Conservation (phyloP, 2,888 invertebrate genomes). For the Erebia palarica region DNA sequence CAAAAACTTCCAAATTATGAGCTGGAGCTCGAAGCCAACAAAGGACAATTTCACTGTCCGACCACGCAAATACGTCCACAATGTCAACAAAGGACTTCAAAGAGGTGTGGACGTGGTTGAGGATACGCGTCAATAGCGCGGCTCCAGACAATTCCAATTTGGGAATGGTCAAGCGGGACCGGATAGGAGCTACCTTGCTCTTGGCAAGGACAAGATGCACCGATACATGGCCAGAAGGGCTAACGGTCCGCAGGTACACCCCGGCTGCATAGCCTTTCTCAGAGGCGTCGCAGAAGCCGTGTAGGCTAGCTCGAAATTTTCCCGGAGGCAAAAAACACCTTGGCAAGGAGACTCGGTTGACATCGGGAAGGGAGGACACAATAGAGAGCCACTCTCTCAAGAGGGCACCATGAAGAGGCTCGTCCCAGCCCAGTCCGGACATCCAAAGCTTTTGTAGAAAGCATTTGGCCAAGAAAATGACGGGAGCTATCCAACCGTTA, state of each 20-base stretch:
- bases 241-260: slow-evolving; percentile 24
- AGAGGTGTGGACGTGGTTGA: slow-evolving; percentile 7
- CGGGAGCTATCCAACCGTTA: slow-evolving; percentile 45
- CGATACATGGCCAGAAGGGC: background rate
- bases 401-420: slow-evolving; percentile 36
- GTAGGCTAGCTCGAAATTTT: background rate
- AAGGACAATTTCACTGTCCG: slow-evolving; percentile 30
- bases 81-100: background rate
- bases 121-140: slow-evolving; percentile 14
- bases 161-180: slow-evolving; percentile 27
- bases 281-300: slow-evolving; percentile 36
- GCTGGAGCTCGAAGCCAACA: slow-evolving; percentile 19
- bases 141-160: slow-evolving; percentile 30
- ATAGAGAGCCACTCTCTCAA: slow-evolving; percentile 39
- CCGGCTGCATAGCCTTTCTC: slow-evolving; percentile 28
- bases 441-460: slow-evolving; percentile 51
- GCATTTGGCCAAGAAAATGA: slow-evolving; percentile 42
- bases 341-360: background rate
- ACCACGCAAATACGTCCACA: slow-evolving; percentile 17
- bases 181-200: slow-evolving; percentile 29
- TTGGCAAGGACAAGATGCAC: slow-evolving; percentile 28
- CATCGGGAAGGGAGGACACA: background rate
- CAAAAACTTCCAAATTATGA: background rate
- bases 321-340: background rate
- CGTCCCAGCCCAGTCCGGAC: slow-evolving; percentile 46